Conservation (phyloP, 1,140 invertebrate species). For the Harpegnathos saltator region DNA sequence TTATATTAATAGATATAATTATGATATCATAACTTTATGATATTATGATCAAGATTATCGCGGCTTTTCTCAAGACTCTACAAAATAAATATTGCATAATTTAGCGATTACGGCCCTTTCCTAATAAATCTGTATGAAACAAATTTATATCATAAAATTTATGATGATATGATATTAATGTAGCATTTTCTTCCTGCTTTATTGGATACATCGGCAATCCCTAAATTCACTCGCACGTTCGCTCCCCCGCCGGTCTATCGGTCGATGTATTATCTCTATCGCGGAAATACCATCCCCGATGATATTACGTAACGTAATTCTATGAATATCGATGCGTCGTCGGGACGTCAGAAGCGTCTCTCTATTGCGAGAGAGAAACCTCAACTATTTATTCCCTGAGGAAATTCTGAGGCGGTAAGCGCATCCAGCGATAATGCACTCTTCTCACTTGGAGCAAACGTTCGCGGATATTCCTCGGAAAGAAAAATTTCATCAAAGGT, state of each 20-base stretch:
- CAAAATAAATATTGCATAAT: too few species aligned
- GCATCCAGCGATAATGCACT: conserved; percentile 7
- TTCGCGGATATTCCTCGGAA: neutral
- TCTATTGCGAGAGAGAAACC: conserved; percentile 17
- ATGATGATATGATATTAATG: neutral
- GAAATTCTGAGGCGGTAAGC: neutral
- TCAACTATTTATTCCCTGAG: conserved; percentile 19
- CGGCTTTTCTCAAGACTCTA: too few species aligned
- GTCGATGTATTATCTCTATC: neutral
- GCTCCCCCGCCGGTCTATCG: neutral
- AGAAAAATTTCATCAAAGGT: neutral
- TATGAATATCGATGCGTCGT: conserved; percentile 35
- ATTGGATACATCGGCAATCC: neutral
- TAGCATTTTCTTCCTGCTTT: neutral
- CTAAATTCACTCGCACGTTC: conserved; percentile 9
- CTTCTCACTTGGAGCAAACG: neutral
- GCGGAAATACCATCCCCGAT: neutral
- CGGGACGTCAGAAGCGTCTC: neutral
- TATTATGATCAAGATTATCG: neutral
- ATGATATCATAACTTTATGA: too few species aligned
- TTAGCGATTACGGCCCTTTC: too few species aligned
- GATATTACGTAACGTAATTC: conserved; percentile 19
- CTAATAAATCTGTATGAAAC: too few species aligned
- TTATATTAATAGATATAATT: too few species aligned
- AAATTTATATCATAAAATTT: too few species aligned